Evolutionary conservation across 1,140 invertebrate species (phyloP).

Genomic region (Temnothorax nylanderi): DNA sequence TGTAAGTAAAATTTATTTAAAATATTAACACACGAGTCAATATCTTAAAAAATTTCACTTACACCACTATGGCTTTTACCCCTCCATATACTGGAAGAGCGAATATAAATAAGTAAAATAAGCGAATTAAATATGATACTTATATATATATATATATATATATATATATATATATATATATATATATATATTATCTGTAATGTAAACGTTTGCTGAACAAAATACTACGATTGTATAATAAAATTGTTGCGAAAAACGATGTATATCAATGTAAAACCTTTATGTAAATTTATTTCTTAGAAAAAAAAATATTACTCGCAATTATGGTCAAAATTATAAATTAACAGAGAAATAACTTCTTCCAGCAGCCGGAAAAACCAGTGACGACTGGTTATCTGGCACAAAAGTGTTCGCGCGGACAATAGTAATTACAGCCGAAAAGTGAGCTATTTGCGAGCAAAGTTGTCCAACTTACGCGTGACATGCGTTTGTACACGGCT

Average conservation of each 20-base stretch:
- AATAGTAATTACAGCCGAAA: constrained; percentile 42
- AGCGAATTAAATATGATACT: neutral
- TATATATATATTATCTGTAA: neutral
- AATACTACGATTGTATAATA: neutral
- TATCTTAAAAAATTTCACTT: too few relatives aligned
- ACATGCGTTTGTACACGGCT: constrained; percentile 3
- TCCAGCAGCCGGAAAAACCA: neutral
- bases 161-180: too few relatives aligned
- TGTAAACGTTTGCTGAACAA: neutral
- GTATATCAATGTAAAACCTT: neutral
- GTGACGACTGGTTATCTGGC: neutral
- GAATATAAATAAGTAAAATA: neutral
- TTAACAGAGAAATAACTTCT: neutral
- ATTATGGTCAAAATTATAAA: neutral
- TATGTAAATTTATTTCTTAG: neutral
- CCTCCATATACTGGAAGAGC: too few relatives aligned
- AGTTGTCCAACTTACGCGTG: constrained; percentile 34
- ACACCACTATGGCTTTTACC: too few relatives aligned
- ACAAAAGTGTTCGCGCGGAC: constrained; percentile 9
- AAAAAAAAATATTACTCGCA: neutral
- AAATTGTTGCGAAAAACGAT: neutral
- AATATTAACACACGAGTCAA: too few relatives aligned
- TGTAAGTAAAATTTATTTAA: too few relatives aligned
- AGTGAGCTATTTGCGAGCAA: constrained; percentile 42
- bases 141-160: too few relatives aligned